Percentiles rank a stretch among this genome's conserved stretches.
Evolutionary conservation across 1,140 invertebrate species (phyloP).

Genomic region (Aricia agestis): DNA sequence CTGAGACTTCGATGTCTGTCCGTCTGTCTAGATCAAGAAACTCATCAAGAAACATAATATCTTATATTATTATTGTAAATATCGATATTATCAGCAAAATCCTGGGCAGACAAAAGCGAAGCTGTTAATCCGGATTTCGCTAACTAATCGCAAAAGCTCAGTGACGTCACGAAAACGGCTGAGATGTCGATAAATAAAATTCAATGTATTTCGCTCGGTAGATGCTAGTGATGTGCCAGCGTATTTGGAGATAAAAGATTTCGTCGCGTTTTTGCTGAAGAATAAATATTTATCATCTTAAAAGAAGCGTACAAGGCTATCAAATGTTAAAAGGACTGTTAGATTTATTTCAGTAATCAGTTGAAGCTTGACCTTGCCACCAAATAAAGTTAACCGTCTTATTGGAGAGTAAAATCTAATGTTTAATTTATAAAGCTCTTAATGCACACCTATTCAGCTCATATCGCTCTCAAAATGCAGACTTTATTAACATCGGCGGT

Average conservation of each 20-base stretch:
- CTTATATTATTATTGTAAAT: too few relatives aligned
- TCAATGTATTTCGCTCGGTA: not conserved
- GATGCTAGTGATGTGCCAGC: not conserved
- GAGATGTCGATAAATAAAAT: conserved; percentile 6
- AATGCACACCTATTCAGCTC: not conserved
- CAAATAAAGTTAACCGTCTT: too few relatives aligned
- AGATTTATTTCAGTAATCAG: too few relatives aligned
- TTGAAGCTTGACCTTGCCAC: too few relatives aligned
- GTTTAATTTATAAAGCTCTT: too few relatives aligned
- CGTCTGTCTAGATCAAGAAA: too few relatives aligned
- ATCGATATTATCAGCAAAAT: not conserved
- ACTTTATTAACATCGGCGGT: not conserved
- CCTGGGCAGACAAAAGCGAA: not conserved
- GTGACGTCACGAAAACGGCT: not conserved
- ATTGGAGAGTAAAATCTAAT: too few relatives aligned
- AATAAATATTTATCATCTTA: not conserved
- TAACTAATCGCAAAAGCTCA: conserved; percentile 11
- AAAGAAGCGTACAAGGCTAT: too few relatives aligned
- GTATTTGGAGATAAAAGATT: not conserved
- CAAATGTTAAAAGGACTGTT: too few relatives aligned
- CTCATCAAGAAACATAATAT: too few relatives aligned
- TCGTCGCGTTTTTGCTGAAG: not conserved
- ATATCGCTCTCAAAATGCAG: not conserved
- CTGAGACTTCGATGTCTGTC: too few relatives aligned
- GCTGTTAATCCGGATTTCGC: not conserved